A percentile compares a stretch with the other conserved stretches of the same genome.
These are phyloP conservation scores for Cliona cf. orientalis DNA, from an alignment of 37 sponge, comb jelly and placozoan genomes.

Conservation along the genomic window DNA sequence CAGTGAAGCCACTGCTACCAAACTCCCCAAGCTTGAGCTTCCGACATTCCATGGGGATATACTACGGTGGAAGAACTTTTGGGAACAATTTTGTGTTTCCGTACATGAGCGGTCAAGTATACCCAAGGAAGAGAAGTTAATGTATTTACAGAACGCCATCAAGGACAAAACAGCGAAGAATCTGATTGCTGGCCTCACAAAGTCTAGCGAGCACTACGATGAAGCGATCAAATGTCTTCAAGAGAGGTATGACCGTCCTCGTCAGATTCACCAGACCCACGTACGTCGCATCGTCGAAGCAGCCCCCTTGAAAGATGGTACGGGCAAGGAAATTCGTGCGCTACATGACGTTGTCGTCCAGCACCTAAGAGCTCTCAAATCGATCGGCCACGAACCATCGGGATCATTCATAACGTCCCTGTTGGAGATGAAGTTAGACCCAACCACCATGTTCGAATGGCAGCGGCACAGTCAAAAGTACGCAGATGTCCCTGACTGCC, in stretches of 20 bases:
- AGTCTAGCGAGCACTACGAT: slow-evolving; percentile 38
- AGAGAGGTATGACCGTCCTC: slow-evolving; percentile 30
- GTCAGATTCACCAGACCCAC: slow-evolving; percentile 37
- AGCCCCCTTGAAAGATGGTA: slow-evolving; percentile 27
- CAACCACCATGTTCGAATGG: slow-evolving; percentile 54
- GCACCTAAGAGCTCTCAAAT: slow-evolving; percentile 37
- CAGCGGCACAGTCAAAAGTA: slow-evolving; percentile 46
- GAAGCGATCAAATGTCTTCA: slow-evolving; percentile 45
- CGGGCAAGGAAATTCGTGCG: slow-evolving; percentile 36
- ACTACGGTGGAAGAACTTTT: slow-evolving; percentile 39
- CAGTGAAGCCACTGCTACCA: slow-evolving; percentile 7
- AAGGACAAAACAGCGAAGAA: slow-evolving; percentile 41
- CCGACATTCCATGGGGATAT: slow-evolving; percentile 48
- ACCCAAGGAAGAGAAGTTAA: slow-evolving; percentile 30
- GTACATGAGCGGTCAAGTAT: slow-evolving; percentile 41
- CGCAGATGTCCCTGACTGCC: slow-evolving; percentile 35
- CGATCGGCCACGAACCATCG: slow-evolving; percentile 24
- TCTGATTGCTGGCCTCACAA: slow-evolving; percentile 40
- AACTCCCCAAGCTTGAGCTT: slow-evolving; percentile 46
- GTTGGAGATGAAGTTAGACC: slow-evolving; percentile 44
- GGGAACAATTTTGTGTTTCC: slow-evolving; percentile 47
- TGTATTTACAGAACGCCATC: slow-evolving; percentile 41
- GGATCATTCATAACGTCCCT: slow-evolving; percentile 40
- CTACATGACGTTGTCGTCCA: slow-evolving; percentile 36
- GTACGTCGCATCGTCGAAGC: slow-evolving; percentile 30